These are phyloP conservation scores for Myotis brandtii DNA, from an alignment of 2,113 vertebrate species.

Conservation along the genomic window DNA sequence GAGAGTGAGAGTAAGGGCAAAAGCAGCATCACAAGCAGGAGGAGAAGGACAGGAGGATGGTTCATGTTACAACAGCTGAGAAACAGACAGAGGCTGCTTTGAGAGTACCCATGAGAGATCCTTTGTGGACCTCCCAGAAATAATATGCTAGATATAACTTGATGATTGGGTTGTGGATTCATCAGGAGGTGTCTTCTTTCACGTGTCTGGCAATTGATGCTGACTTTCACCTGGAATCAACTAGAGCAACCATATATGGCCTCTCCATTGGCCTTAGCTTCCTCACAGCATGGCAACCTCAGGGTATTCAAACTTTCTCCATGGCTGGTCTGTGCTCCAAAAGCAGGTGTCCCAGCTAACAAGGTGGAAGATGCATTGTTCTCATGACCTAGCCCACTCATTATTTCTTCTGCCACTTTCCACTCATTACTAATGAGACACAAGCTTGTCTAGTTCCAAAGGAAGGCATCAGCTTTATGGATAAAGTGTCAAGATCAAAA, in stretches of 20 bases:
- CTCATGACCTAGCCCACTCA: background rate
- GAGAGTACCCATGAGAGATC: background rate
- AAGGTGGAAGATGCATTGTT: background rate
- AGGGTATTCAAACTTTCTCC: background rate
- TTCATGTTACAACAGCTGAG: background rate
- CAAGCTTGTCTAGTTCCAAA: background rate
- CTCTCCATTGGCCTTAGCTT: background rate
- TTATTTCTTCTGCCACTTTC: background rate
- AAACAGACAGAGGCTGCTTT: background rate
- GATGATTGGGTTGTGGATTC: background rate
- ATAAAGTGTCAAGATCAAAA: background rate
- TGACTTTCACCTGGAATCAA: background rate
- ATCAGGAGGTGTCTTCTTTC: background rate
- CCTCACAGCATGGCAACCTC: background rate
- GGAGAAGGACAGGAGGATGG: background rate
- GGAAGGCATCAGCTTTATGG: background rate
- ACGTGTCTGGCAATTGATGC: background rate
- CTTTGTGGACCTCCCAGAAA: background rate
- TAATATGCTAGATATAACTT: background rate
- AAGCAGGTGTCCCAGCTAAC: background rate
- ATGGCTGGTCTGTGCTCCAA: background rate
- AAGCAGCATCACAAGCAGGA: background rate
- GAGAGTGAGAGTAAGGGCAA: background rate
- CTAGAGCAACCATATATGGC: background rate
- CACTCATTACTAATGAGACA: background rate